Evolutionary conservation across 2,113 vertebrate genomes (phyloP), one percentile per base, ranked within the genome.

Genomic region (Boulengerochromis microlepis): DNA sequence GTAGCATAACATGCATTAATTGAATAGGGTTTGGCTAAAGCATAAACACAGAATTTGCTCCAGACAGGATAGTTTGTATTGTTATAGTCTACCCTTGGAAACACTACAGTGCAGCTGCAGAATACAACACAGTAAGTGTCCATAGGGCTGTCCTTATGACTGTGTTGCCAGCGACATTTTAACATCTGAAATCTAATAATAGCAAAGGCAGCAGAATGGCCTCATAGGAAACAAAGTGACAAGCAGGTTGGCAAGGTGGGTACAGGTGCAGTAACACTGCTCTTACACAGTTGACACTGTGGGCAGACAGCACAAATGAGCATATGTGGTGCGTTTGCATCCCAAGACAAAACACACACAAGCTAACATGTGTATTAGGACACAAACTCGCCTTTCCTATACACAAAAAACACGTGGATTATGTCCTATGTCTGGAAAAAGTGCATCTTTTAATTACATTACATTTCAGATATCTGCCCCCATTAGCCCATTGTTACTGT

Each of bases 391-490:
- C 59, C 18, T 59, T 52, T 52, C 61, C 31, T 82, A 35, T 82
- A 89, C 38, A 80, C 85, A 87, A 84, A 93, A 90, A 87, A 87
- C 76, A 82, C 10, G 47, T 93, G 91, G 89, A 94, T 92, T 89
- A 91, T 87, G 87, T 64, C 59, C 56, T 57, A 87, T 89, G 93
- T 91, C 88, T 94, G 91, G 85, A 88, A 86, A 93, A 86, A 84
- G 89, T 88, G 95, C 89, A 96, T 95, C 83, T 94, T 94, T 95
- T 91, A 95, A 95, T 95, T 95, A 92, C 83, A 94, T 93, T 95
- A 91, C 89, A 91, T 91, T 90, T 90, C 80, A 93, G 85, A 89
- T 80, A 90, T 83, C 90, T 86, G 40, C 78, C 31, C 83, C 74
- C 38, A 29, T 64, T 33, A 84, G 45, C 66, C 81, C 80, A 89